Percentiles rank a stretch among this genome's conserved stretches.
Evolutionary conservation across 2,888 invertebrate genomes (phyloP).

Genomic region (Macrophya annulata): DNA sequence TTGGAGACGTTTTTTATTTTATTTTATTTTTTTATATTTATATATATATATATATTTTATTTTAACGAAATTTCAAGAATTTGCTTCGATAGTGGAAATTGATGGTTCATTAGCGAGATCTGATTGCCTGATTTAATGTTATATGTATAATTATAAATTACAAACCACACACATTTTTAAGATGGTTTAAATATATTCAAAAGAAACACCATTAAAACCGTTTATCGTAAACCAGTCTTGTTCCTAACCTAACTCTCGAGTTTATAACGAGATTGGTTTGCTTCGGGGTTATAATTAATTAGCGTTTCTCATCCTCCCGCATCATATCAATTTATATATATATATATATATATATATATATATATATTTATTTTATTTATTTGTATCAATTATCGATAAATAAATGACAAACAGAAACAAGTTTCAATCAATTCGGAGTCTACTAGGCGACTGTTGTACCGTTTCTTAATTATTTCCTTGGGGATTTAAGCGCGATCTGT

Average conservation of each 20-base stretch:
- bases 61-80: neutral
- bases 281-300: neutral
- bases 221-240: neutral
- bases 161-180: neutral
- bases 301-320: neutral
- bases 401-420: neutral
- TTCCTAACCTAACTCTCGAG: neutral
- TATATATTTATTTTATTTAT: too few species aligned
- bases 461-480: neutral
- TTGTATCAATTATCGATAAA: neutral
- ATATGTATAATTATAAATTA: neutral
- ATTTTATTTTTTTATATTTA: too few species aligned
- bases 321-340: too few species aligned
- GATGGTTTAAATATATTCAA: neutral
- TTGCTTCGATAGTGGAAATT: neutral
- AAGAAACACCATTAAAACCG: neutral
- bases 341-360: too few species aligned
- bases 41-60: neutral
- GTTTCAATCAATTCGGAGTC: neutral
- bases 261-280: conserved; percentile 10
- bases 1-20: neutral
- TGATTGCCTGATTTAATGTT: neutral
- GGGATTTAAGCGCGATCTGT: neutral
- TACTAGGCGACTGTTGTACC: neutral
- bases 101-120: neutral